Conservation (phyloP, 2,888 invertebrate species). For the Parnassius mnemosyne region DNA sequence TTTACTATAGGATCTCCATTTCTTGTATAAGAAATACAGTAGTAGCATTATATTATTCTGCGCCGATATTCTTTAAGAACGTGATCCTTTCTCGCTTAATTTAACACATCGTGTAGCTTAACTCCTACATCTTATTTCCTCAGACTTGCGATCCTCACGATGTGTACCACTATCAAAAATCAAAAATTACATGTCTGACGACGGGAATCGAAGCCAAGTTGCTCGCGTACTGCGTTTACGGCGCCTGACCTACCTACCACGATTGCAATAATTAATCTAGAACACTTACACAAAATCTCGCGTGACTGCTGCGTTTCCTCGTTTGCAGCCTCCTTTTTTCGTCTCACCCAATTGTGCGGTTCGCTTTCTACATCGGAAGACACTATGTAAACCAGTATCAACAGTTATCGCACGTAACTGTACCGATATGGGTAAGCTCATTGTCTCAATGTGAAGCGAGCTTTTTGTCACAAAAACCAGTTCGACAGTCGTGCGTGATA, state of each 20-base stretch:
- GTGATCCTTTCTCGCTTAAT: too few species aligned
- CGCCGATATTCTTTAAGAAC: too few species aligned
- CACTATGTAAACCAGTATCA: constrained; percentile 18
- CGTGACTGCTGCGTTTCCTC: constrained; percentile 4
- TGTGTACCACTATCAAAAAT: too few species aligned
- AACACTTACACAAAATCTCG: constrained; percentile 1
- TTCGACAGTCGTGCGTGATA: constrained; percentile 3
- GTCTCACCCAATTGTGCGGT: constrained; percentile 13
- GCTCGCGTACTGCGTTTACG: too few species aligned
- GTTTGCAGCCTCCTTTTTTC: constrained; percentile 5
- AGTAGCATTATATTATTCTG: too few species aligned
- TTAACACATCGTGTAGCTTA: too few species aligned
- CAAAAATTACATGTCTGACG: too few species aligned
- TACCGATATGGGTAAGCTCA: constrained; percentile 24
- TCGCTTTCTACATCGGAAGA: constrained; percentile 19
- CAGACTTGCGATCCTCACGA: too few species aligned
- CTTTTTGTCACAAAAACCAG: constrained; percentile 25
- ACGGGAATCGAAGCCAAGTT: too few species aligned
- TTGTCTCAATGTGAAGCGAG: constrained; percentile 23
- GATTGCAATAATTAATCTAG: not conserved
- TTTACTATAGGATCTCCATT: too few species aligned
- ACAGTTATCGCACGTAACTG: constrained; percentile 24
- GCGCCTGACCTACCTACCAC: not conserved
- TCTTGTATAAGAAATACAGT: too few species aligned
- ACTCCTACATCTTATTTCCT: too few species aligned